Evolutionary conservation across 2,113 vertebrate genomes (phyloP).

Genomic region (Eclectus roratus): DNA sequence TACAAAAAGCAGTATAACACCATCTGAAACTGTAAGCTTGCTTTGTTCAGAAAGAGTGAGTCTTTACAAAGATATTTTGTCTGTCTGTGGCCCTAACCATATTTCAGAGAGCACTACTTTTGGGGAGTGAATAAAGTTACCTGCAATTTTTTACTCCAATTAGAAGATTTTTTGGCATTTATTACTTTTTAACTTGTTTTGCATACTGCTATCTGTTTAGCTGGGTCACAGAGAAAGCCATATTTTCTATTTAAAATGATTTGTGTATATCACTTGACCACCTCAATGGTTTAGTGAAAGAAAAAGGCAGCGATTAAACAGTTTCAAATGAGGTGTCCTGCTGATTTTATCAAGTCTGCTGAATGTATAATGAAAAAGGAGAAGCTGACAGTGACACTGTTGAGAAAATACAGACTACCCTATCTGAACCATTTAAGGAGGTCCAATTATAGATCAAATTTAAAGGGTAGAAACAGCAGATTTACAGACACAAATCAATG

Average conservation of each 20-base stretch:
- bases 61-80: slow-evolving; percentile 64
- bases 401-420: slow-evolving; percentile 87
- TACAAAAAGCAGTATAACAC: slow-evolving; percentile 5
- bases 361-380: slow-evolving; percentile 97
- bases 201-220: slow-evolving; percentile 92
- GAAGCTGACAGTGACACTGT: slow-evolving; percentile 85
- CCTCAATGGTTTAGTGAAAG: slow-evolving; percentile 89
- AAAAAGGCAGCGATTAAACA: slow-evolving; percentile 91
- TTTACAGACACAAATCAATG: slow-evolving; percentile 98
- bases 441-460: slow-evolving; percentile 93
- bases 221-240: slow-evolving; percentile 90
- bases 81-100: slow-evolving; percentile 75
- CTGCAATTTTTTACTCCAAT: slow-evolving; percentile 91
- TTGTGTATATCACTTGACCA: slow-evolving; percentile 97
- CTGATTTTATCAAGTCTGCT: slow-evolving; percentile 98
- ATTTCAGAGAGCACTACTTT: slow-evolving; percentile 81
- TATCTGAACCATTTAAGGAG: slow-evolving; percentile 94
- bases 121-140: slow-evolving; percentile 75
- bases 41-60: slow-evolving; percentile 69
- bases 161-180: slow-evolving; percentile 96
- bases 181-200: slow-evolving; percentile 94
- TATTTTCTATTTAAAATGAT: slow-evolving; percentile 96
- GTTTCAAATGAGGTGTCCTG: slow-evolving; percentile 92
- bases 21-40: slow-evolving; percentile 38
- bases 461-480: slow-evolving; percentile 84